Percentiles rank a stretch among this genome's conserved stretches.
Evolutionary conservation across 1,140 invertebrate genomes (phyloP).

Genomic region (Oppia nitens): DNA sequence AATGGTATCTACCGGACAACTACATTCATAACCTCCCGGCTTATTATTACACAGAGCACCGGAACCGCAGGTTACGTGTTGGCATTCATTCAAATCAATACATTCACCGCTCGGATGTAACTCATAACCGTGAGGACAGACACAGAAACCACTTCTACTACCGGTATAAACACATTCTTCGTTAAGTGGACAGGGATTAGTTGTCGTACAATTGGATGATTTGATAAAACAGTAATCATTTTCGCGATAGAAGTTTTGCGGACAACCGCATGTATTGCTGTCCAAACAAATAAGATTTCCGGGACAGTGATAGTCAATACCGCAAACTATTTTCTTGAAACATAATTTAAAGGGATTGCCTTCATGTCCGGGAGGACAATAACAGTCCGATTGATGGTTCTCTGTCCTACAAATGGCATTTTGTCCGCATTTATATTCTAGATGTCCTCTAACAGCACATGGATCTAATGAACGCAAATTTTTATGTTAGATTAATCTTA

Average conservation of each 20-base stretch:
- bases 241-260: conserved; percentile 19
- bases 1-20: conserved; percentile 51
- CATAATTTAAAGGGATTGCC: conserved; percentile 55
- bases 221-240: conserved; percentile 24
- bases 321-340: conserved; percentile 45
- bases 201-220: conserved; percentile 25
- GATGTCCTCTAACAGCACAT: conserved; percentile 17
- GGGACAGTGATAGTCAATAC: conserved; percentile 25
- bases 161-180: conserved; percentile 25
- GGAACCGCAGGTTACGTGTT: conserved; percentile 41
- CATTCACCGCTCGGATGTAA: conserved; percentile 22
- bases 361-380: conserved; percentile 56
- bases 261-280: conserved; percentile 24
- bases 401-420: conserved; percentile 70
- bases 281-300: conserved; percentile 25
- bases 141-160: conserved; percentile 21
- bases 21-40: conserved; percentile 44
- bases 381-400: conserved; percentile 62
- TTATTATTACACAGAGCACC: conserved; percentile 54
- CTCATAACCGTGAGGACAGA: conserved; percentile 24
- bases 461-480: conserved; percentile 2
- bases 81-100: conserved; percentile 16
- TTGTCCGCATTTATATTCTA: conserved; percentile 47
- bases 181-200: conserved; percentile 26
- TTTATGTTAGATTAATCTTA: background rate